These are phyloP conservation scores for Holacanthus passer DNA, from an alignment of 2,113 vertebrate genomes.

Conservation along the genomic window DNA sequence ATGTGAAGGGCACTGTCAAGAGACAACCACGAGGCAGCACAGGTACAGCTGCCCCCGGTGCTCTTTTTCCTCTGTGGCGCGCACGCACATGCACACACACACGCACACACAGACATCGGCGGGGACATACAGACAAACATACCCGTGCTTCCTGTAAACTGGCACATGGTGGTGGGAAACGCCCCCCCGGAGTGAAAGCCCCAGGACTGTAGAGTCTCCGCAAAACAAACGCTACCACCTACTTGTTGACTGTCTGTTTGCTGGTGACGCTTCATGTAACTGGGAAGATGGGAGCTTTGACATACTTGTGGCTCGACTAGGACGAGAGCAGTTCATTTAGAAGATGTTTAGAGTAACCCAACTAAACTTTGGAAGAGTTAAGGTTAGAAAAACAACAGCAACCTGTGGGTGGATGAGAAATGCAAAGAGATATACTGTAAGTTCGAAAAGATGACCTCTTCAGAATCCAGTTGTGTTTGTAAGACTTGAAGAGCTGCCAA, in stretches of 20 bases:
- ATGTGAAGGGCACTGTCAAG: conserved; percentile 90
- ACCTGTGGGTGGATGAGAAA: conserved; percentile 28
- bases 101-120: conserved; percentile 3
- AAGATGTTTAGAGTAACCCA: conserved; percentile 9
- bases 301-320: conserved; percentile 11
- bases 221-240: conserved; percentile 67
- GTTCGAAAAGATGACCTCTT: conserved; percentile 28
- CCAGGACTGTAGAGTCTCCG: conserved; percentile 52
- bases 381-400: conserved; percentile 24
- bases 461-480: conserved; percentile 2
- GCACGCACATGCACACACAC: conserved; percentile 28
- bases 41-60: conserved; percentile 85
- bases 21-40: conserved; percentile 85
- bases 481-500: conserved; percentile 32
- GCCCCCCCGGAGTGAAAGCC: conserved; percentile 53
- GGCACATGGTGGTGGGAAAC: conserved; percentile 64
- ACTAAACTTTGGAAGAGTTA: conserved; percentile 13
- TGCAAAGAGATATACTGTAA: conserved; percentile 16
- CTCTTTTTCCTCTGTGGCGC: conserved; percentile 70
- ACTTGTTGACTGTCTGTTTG: conserved; percentile 60
- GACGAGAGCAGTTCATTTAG: background rate
- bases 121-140: conserved; percentile 45
- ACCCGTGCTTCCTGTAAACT: conserved; percentile 56
- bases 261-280: conserved; percentile 2
- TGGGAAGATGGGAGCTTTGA: background rate